These are phyloP conservation scores for Montipora cactus DNA, from an alignment of 64 coral and sea anemone species.

Conservation along the genomic window DNA sequence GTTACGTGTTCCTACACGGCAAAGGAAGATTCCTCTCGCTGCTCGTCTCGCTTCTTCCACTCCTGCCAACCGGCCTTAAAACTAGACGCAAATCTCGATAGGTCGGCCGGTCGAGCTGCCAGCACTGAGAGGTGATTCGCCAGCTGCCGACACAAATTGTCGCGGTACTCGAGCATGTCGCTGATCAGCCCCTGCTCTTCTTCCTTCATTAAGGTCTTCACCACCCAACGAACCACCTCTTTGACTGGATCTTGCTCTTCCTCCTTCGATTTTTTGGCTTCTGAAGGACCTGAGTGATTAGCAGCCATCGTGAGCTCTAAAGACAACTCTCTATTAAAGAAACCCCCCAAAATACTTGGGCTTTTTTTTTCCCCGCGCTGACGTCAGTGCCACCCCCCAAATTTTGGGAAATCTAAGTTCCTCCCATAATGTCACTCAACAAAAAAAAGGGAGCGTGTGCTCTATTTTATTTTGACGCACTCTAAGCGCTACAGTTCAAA, in stretches of 20 bases:
- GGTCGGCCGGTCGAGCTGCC: not conserved
- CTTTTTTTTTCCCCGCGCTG: no score
- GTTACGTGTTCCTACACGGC: not conserved
- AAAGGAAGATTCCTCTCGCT: not conserved
- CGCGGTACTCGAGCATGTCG: not conserved
- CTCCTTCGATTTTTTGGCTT: not conserved
- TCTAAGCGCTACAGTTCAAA: no score
- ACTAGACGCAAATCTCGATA: not conserved
- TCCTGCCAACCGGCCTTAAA: constrained; percentile 5
- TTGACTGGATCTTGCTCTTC: not conserved
- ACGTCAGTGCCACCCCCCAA: no score
- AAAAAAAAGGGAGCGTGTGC: no score
- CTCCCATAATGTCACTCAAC: no score
- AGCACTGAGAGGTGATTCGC: not conserved
- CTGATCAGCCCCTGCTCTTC: not conserved
- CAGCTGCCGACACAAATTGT: not conserved
- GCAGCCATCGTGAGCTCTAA: no score
- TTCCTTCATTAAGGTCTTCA: not conserved
- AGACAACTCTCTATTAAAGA: no score
- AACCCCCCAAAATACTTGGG: no score
- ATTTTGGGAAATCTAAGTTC: no score
- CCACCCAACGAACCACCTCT: not conserved
- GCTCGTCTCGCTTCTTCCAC: not conserved
- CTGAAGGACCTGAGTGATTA: no score
- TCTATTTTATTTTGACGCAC: no score